Conservation (phyloP, 2,888 invertebrate species). For the Pilophorus perplexus region DNA sequence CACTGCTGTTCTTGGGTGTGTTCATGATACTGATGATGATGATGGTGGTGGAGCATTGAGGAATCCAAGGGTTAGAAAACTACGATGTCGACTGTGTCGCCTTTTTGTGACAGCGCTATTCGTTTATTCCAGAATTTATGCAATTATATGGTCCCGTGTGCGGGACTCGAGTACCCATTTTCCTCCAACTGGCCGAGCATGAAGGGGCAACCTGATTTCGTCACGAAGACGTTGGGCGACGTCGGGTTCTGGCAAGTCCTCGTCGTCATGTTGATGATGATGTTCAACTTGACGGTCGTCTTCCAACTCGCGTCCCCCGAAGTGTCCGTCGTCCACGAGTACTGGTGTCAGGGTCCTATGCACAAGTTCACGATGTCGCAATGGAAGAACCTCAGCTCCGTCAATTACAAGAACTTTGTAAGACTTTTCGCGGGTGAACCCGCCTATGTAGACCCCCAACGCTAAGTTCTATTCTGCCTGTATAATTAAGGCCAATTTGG, state of each 20-base stretch:
- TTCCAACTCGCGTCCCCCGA: conserved; percentile 41
- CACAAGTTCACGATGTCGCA: conserved; percentile 29
- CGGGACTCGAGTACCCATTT: not conserved
- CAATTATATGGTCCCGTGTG: conserved; percentile 22
- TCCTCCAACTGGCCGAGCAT: conserved; percentile 20
- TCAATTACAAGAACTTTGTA: conserved; percentile 1
- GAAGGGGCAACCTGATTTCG: conserved; percentile 8
- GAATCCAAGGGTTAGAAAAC: too few species aligned
- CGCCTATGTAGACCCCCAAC: too few species aligned
- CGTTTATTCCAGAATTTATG: too few species aligned
- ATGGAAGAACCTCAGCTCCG: conserved; percentile 30
- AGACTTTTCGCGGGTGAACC: too few species aligned
- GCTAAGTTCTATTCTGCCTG: too few species aligned
- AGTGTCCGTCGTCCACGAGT: conserved; percentile 25
- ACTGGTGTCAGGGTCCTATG: conserved; percentile 23
- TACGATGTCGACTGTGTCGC: too few species aligned
- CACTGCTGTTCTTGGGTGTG: too few species aligned
- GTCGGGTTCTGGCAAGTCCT: conserved; percentile 41
- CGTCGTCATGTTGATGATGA: conserved; percentile 33
- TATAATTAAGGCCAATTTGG: too few species aligned
- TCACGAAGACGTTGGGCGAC: conserved; percentile 25
- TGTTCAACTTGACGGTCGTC: conserved; percentile 38
- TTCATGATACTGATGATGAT: too few species aligned
- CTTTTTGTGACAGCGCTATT: too few species aligned
- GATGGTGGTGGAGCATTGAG: too few species aligned